These are phyloP conservation scores for Acanthosoma haemorrhoidale DNA, from an alignment of 2,888 invertebrate species.

Conservation along the genomic window DNA sequence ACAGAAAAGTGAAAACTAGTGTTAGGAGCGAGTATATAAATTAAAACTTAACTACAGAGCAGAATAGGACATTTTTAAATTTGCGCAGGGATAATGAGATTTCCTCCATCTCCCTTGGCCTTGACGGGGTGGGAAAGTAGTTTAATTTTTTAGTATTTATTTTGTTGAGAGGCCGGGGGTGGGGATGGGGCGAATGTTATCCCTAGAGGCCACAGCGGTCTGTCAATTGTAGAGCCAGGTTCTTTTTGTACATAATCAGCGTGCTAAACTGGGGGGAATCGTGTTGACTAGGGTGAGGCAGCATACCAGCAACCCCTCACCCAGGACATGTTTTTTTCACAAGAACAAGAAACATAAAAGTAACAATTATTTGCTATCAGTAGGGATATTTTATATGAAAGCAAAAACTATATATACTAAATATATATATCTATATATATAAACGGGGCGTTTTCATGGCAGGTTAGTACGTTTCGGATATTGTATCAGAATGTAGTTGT, in stretches of 20 bases:
- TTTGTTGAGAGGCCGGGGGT: neutral
- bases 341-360: slow-evolving; percentile 7
- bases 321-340: slow-evolving; percentile 20
- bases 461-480: slow-evolving; percentile 3
- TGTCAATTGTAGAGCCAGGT: slow-evolving; percentile 29
- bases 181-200: neutral
- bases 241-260: slow-evolving; percentile 29
- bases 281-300: neutral
- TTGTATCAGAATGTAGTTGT: slow-evolving; percentile 3
- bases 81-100: slow-evolving; percentile 8
- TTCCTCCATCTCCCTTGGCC: neutral
- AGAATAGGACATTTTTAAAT: slow-evolving; percentile 19
- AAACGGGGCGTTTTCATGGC: slow-evolving; percentile 24
- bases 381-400: slow-evolving; percentile 28
- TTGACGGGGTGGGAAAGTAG: neutral
- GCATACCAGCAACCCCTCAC: neutral
- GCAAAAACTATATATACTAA: slow-evolving; percentile 16
- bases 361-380: slow-evolving; percentile 20
- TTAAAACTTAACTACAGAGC: neutral
- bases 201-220: slow-evolving; percentile 1
- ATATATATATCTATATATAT: slow-evolving; percentile 19
- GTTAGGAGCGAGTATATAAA: slow-evolving; percentile 29
- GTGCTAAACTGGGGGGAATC: slow-evolving; percentile 19
- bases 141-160: slow-evolving; percentile 23
- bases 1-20: slow-evolving; percentile 29